These are phyloP conservation scores for Xestobium rufovillosum DNA, from an alignment of 2,888 invertebrate species.

Conservation along the genomic window DNA sequence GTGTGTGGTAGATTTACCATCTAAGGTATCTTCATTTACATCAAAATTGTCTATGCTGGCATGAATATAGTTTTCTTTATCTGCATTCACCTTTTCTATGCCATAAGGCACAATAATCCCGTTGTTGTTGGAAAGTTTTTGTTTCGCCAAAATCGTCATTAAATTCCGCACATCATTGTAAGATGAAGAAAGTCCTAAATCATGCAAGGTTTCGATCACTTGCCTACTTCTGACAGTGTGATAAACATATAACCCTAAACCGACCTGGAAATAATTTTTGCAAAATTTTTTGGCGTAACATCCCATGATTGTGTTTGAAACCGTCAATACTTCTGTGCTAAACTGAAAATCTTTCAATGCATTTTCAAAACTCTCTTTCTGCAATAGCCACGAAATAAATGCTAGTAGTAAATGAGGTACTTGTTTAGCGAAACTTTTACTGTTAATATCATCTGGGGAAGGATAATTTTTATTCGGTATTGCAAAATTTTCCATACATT, in stretches of 20 bases:
- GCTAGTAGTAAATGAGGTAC: no score
- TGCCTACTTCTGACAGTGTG: conserved; percentile 18
- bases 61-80: conserved; percentile 15
- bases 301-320: conserved; percentile 18
- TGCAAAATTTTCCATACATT: no score
- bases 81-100: conserved; percentile 7
- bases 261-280: conserved; percentile 20
- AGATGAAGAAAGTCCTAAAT: conserved; percentile 14
- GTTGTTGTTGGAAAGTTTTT: conserved; percentile 6
- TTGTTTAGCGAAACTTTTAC: no score
- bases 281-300: conserved; percentile 10
- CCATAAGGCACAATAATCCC: conserved; percentile 9
- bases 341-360: no score
- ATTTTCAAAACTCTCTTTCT: no score
- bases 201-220: conserved; percentile 14
- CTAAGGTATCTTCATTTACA: conserved; percentile 15
- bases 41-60: conserved; percentile 22
- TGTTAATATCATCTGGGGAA: no score
- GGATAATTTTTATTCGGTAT: no score
- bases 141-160: conserved; percentile 16
- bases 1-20: conserved; percentile 10
- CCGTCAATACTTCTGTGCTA: conserved; percentile 13
- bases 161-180: conserved; percentile 16
- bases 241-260: conserved; percentile 18
- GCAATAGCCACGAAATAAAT: no score